Conservation (phyloP, 2,113 vertebrate species). For the Chinchilla lanigera region DNA sequence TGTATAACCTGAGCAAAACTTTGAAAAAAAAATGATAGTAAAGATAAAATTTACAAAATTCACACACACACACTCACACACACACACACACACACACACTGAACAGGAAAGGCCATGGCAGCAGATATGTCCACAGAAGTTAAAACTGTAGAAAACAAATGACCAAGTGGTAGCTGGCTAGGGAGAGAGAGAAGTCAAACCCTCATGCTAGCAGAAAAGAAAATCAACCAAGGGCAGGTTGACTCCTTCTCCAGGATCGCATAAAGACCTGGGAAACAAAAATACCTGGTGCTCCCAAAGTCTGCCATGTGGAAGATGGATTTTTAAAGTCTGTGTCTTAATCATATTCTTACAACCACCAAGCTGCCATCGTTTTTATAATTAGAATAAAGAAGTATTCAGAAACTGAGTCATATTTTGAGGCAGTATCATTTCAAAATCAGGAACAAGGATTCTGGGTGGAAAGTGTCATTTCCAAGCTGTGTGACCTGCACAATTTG, state of each 20-base stretch:
- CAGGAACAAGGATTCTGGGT: neutral
- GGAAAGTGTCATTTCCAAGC: neutral
- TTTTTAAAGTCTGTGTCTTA: neutral
- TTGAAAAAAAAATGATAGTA: neutral
- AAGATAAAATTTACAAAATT: neutral
- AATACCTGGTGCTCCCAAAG: rapidly evolving
- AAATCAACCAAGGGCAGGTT: neutral
- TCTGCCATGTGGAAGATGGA: neutral
- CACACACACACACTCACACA: neutral
- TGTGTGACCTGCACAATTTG: too few species aligned
- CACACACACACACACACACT: neutral
- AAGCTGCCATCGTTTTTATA: neutral
- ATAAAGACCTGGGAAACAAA: neutral
- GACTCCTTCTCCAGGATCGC: neutral
- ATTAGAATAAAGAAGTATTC: neutral
- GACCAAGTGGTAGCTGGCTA: neutral
- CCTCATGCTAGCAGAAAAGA: neutral
- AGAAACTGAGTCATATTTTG: neutral
- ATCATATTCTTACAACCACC: neutral
- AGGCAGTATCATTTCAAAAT: neutral
- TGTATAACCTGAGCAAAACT: neutral
- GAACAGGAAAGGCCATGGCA: rapidly evolving
- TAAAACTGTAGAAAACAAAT: neutral
- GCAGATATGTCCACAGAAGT: neutral
- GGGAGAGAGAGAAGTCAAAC: neutral